phyloP scores from a whole-genome alignment of 2,797 vertebrate species.

The Alectoris magna region DNA sequence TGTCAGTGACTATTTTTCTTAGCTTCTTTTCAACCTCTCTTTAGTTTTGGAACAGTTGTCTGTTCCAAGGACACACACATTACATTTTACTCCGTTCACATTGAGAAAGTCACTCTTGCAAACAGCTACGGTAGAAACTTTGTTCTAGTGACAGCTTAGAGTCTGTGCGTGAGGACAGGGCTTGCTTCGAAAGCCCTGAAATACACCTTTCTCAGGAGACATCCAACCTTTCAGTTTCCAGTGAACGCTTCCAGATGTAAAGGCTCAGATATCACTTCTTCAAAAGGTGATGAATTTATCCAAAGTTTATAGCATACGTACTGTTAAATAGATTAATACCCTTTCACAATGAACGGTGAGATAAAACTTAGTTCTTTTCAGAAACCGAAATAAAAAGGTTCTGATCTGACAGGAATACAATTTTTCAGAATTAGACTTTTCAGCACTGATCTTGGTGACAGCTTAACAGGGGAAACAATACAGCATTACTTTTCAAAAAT shows the following conservation, averaged over 20 bases:
- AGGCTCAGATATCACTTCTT: background rate
- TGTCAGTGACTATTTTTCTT: background rate
- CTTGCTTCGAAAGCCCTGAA: background rate
- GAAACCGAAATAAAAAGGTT: background rate
- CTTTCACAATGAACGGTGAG: background rate
- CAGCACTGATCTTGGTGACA: background rate
- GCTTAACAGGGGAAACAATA: background rate
- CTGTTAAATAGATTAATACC: background rate
- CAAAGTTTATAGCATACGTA: background rate
- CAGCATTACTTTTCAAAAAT: background rate
- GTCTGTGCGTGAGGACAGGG: background rate
- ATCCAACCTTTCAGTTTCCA: background rate
- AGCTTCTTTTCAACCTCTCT: background rate
- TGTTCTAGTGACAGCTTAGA: background rate
- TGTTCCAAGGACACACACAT: background rate
- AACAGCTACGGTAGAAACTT: background rate
- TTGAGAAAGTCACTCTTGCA: background rate
- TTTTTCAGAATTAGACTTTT: background rate
- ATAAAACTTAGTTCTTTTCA: background rate
- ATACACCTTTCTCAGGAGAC: background rate
- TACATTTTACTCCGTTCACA: background rate
- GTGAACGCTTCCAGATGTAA: background rate
- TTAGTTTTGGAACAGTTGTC: background rate
- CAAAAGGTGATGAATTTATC: background rate
- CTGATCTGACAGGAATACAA: background rate